Base-by-base conservation (phyloP, 2,797 vertebrate genomes). In the Enoplosus armatus region DNA sequence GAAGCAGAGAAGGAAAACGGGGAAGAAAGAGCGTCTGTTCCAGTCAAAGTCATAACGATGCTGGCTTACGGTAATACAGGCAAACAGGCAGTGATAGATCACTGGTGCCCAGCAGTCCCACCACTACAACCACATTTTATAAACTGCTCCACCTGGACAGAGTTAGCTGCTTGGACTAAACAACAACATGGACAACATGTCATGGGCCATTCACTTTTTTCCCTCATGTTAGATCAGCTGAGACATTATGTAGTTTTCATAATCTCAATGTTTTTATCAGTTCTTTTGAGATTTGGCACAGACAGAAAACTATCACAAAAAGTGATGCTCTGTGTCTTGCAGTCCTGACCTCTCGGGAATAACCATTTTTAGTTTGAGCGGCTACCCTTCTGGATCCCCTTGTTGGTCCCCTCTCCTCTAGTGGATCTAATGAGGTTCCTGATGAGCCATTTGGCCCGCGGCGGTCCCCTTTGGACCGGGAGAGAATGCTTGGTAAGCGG, bases 51-150 rank as follows among this genome's bases (percentile, higher is more conserved):
- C 79, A 62, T 51, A 79, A 80, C 27, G 27, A 50, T 55, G 73
- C 77, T 84, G 78, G 61, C 10, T 93, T 80, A 89, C 60, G 20
- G 88, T 89, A 87, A 89, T 0, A 37, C 61, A 58, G 77, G 81
- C 84, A 75, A 67, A 69, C 78, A 83, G 76, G 82, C 82, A 79
- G 80, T 82, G 89, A 86, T 65, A 76, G 87, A 87, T 88, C 80
- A 77, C 58, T 88, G 92, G 92, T 92, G 92, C 92, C 92, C 90
- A 75, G 77, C 86, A 91, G 93, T 93, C 93, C 90, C 91, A 83
- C 93, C 92, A 82, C 91, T 37, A 45, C 81, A 78, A 91, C 93
- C 93, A 74, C 93, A 92, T 86, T 85, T 84, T 83, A 70, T 87
- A 89, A 91, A 93, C 89, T 85, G 5, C 82, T 86, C 85, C 92